Conservation (phyloP, 2,888 invertebrate species). For the Drosophila melanosoma region DNA sequence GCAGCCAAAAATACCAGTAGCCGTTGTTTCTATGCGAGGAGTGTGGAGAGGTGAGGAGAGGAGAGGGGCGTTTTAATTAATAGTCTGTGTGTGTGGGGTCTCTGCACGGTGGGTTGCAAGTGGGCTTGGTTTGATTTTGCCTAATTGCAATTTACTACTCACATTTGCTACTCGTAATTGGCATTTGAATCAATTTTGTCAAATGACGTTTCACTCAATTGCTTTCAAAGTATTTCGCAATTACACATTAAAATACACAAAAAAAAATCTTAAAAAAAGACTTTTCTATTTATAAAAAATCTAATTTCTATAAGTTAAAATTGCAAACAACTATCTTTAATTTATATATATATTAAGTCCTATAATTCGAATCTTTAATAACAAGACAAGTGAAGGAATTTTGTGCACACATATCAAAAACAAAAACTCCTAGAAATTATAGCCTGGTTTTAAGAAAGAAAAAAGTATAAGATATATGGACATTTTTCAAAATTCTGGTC, state of each 20-base stretch:
- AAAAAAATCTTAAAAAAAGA: not conserved
- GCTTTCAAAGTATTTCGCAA: not conserved
- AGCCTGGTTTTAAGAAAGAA: not conserved
- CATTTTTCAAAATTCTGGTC: not conserved
- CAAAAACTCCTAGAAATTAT: not conserved
- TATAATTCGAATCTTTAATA: too few species aligned
- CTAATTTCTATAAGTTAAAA: not conserved
- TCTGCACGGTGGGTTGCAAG: slow-evolving; percentile 39
- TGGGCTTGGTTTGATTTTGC: not conserved
- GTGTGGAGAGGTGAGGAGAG: too few species aligned
- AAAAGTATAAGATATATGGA: too few species aligned
- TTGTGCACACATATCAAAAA: not conserved
- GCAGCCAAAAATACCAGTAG: slow-evolving; percentile 65
- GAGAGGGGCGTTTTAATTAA: slow-evolving; percentile 66
- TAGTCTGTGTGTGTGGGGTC: slow-evolving; percentile 58
- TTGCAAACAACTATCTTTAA: not conserved
- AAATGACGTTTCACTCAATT: not conserved
- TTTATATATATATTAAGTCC: too few species aligned
- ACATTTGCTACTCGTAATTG: not conserved
- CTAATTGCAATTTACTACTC: not conserved
- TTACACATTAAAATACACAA: not conserved
- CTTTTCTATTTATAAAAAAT: not conserved
- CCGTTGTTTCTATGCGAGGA: slow-evolving; percentile 21
- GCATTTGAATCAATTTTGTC: not conserved
- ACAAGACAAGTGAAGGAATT: not conserved